These are phyloP conservation scores for Lepidurus couesii DNA, from an alignment of 1,140 invertebrate species.

Conservation along the genomic window DNA sequence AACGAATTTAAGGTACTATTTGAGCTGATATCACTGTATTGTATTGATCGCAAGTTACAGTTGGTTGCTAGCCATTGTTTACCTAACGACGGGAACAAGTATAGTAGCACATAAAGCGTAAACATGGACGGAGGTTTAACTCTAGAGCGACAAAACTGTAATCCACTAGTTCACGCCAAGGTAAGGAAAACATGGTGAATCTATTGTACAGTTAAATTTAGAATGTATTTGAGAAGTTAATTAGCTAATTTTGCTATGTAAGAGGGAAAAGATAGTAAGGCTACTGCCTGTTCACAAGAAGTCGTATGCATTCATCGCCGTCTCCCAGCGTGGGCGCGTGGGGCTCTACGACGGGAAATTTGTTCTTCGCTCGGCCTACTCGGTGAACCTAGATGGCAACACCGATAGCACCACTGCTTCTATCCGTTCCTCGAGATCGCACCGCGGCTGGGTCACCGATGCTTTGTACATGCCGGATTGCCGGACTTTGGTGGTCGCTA, in stretches of 20 bases:
- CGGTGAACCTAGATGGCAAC: constrained; percentile 12
- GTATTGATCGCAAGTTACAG: neutral
- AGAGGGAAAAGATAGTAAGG: constrained; percentile 26
- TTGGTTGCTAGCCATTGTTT: neutral
- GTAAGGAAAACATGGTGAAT: neutral
- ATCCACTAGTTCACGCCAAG: neutral
- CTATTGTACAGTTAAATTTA: neutral
- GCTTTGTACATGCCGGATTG: constrained; percentile 32
- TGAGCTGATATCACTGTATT: neutral
- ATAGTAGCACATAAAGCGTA: neutral
- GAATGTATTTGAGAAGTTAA: neutral
- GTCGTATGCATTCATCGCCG: neutral
- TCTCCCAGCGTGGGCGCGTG: constrained; percentile 26
- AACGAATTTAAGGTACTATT: neutral
- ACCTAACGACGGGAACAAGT: neutral
- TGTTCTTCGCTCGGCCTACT: neutral
- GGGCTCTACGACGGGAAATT: constrained; percentile 20
- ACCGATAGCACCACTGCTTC: neutral
- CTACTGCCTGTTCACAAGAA: constrained; percentile 13
- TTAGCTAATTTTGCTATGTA: neutral
- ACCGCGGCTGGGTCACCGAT: constrained; percentile 32
- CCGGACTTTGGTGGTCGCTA: constrained; percentile 30
- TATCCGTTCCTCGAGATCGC: neutral
- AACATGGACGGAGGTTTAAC: neutral
- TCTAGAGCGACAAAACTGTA: neutral